Conservation (phyloP, 2,797 vertebrate genomes). For the Melopsittacus undulatus region DNA sequence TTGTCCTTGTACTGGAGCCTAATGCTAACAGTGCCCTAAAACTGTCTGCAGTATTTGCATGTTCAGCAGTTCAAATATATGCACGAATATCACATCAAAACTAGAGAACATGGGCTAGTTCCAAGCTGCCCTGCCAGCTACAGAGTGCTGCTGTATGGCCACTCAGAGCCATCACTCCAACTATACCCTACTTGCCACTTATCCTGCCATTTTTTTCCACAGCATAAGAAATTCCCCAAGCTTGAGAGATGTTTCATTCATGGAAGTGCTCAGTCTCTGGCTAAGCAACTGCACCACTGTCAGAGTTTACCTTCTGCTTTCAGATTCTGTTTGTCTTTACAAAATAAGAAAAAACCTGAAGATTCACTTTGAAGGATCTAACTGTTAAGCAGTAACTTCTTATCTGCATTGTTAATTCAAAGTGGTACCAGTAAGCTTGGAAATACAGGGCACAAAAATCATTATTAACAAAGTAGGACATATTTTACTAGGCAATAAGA, state of each 20-base stretch:
- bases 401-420: background rate
- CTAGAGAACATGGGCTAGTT: background rate
- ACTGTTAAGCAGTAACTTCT: background rate
- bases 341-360: background rate
- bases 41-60: background rate
- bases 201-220: background rate
- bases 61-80: background rate
- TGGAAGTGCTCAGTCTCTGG: background rate
- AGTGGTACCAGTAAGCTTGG: background rate
- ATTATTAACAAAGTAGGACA: background rate
- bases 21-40: background rate
- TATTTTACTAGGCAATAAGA: background rate
- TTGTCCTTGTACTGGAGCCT: background rate
- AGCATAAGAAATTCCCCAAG: background rate
- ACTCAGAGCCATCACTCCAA: background rate
- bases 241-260: background rate
- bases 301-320: background rate
- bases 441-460: background rate
- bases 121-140: background rate
- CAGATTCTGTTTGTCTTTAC: background rate
- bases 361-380: background rate
- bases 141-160: background rate
- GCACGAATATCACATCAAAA: background rate
- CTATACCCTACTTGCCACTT: background rate
- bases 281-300: background rate